phyloP scores from a whole-genome alignment of 2,888 invertebrate genomes.

The Drosophila buzzatii region DNA sequence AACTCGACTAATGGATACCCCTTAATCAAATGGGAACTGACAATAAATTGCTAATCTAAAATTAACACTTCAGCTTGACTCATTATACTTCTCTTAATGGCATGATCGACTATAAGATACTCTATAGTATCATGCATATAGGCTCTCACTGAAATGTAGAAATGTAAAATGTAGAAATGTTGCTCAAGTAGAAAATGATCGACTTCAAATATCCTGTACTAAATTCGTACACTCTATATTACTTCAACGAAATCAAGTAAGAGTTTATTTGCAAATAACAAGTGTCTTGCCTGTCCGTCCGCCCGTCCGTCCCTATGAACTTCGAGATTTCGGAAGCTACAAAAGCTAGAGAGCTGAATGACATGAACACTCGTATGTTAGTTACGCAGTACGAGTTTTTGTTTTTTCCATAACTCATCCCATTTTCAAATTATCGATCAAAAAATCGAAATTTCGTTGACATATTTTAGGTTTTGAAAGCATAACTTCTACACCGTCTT shows the following conservation, averaged over 20 bases:
- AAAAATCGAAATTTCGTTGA: too few relatives aligned
- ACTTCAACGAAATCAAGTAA: fast-evolving
- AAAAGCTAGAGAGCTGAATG: too few relatives aligned
- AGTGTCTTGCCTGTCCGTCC: background rate
- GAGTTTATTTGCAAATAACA: background rate
- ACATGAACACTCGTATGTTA: too few relatives aligned
- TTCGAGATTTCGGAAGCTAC: too few relatives aligned
- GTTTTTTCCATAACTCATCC: too few relatives aligned
- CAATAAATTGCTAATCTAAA: too few relatives aligned
- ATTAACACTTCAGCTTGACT: background rate
- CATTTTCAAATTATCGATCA: too few relatives aligned
- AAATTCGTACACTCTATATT: background rate
- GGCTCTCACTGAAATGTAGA: background rate
- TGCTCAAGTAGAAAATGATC: background rate
- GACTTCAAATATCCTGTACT: background rate
- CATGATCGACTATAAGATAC: background rate
- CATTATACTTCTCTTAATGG: too few relatives aligned
- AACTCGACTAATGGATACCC: background rate
- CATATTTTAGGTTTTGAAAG: too few relatives aligned
- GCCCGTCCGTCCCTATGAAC: too few relatives aligned
- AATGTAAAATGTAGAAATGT: background rate
- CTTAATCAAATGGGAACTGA: background rate
- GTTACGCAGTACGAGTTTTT: too few relatives aligned
- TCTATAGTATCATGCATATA: background rate
- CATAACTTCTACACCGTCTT: too few relatives aligned